phyloP scores from a whole-genome alignment of 2,888 invertebrate species.

The Ctenicera cuprea region DNA sequence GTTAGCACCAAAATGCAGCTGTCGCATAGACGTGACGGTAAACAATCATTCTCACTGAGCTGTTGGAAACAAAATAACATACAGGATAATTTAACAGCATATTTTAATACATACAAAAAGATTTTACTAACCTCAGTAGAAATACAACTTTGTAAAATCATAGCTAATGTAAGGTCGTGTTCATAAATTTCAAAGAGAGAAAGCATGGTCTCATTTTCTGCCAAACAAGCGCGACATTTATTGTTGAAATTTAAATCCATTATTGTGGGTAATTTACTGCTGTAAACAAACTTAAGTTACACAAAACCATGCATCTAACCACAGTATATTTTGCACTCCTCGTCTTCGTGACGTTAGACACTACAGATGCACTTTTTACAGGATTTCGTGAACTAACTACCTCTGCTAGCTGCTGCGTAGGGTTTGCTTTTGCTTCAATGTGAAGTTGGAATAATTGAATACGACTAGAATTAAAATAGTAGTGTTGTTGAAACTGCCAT shows the following conservation, averaged over 20 bases:
- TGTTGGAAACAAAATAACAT: slow-evolving; percentile 33
- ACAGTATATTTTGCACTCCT: too few relatives aligned
- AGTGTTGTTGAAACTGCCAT: too few relatives aligned
- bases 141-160: slow-evolving; percentile 53
- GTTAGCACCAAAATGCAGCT: slow-evolving; percentile 52
- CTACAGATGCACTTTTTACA: too few relatives aligned
- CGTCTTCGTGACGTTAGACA: too few relatives aligned
- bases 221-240: slow-evolving; percentile 56
- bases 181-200: slow-evolving; percentile 54
- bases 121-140: slow-evolving; percentile 50
- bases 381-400: too few relatives aligned
- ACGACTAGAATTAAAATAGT: too few relatives aligned
- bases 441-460: neutral
- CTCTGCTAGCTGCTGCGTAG: neutral
- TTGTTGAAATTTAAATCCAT: slow-evolving; percentile 50
- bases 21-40: slow-evolving; percentile 53
- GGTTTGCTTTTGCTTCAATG: too few relatives aligned
- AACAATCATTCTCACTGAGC: slow-evolving; percentile 47
- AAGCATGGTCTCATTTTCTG: slow-evolving; percentile 46
- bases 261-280: slow-evolving; percentile 4
- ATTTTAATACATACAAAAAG: too few relatives aligned
- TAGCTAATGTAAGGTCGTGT: slow-evolving; percentile 52
- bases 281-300: neutral
- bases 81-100: too few relatives aligned
- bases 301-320: too few relatives aligned